Conservation (phyloP, 2,888 invertebrate species). For the Diabrotica balteata region DNA sequence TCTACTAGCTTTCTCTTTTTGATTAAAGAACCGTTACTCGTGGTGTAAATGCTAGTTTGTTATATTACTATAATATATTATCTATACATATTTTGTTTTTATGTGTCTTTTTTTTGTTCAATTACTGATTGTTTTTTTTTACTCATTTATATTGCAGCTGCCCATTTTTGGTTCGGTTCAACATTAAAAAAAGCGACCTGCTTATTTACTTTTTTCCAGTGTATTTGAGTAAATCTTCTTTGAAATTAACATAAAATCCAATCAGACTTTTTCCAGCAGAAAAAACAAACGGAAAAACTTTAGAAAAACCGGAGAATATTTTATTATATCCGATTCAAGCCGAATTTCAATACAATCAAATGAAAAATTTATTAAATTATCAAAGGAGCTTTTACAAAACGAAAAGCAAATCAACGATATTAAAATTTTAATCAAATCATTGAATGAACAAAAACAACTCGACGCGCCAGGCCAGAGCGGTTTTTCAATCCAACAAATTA, state of each 20-base stretch:
- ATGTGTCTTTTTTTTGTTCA: no score
- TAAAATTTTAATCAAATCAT: slow-evolving; percentile 57
- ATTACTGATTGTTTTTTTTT: no score
- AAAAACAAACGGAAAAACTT: slow-evolving; percentile 15
- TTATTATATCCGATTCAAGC: slow-evolving; percentile 22
- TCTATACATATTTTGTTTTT: no score
- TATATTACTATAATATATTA: no score
- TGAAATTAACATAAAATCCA: slow-evolving; percentile 14
- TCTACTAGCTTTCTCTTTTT: no score
- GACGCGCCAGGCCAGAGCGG: slow-evolving; percentile 40
- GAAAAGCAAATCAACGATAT: slow-evolving; percentile 55
- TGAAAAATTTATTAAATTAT: slow-evolving; percentile 53
- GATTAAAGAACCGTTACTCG: no score
- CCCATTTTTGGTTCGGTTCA: no score
- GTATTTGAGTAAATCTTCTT: slow-evolving; percentile 1
- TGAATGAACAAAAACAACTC: slow-evolving; percentile 48
- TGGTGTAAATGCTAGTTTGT: no score
- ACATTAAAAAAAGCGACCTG: no score
- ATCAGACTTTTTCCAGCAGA: slow-evolving; percentile 1
- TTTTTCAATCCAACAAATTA: slow-evolving; percentile 52
- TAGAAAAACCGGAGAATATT: slow-evolving; percentile 15
- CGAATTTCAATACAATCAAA: slow-evolving; percentile 39
- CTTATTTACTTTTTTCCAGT: not conserved
- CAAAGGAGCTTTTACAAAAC: slow-evolving; percentile 42
- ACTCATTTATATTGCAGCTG: no score